Conservation (phyloP, 2,888 invertebrate genomes). For the Agapostemon virescens region DNA sequence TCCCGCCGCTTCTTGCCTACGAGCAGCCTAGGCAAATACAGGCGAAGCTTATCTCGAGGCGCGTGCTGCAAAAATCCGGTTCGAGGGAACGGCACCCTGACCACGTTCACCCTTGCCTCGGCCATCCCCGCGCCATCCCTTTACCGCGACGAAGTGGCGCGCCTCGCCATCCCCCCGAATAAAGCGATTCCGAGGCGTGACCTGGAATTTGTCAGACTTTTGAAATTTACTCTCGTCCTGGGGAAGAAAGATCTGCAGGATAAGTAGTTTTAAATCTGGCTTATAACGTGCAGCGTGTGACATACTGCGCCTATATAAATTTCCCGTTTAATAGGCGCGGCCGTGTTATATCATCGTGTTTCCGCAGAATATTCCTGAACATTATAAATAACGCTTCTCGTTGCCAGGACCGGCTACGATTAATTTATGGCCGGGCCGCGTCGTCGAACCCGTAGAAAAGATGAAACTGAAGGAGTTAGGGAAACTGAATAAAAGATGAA, state of each 20-base stretch:
- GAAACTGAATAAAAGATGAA: conserved; percentile 42
- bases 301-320: conserved; percentile 40
- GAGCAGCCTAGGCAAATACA: conserved; percentile 64
- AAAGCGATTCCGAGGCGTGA: conserved; percentile 62
- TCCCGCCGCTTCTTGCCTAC: conserved; percentile 42
- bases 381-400: conserved; percentile 40
- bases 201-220: conserved; percentile 61
- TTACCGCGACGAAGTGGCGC: neutral
- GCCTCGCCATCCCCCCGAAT: conserved; percentile 34
- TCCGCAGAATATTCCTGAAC: conserved; percentile 13
- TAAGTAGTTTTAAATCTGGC: conserved; percentile 58
- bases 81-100: conserved; percentile 31
- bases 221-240: conserved; percentile 41
- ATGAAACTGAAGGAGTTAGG: too few species aligned
- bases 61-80: conserved; percentile 57
- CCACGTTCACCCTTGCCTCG: conserved; percentile 33
- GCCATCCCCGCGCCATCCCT: neutral
- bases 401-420: conserved; percentile 25
- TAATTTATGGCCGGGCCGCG: conserved; percentile 41
- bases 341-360: conserved; percentile 39
- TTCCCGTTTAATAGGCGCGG: conserved; percentile 37
- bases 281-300: conserved; percentile 22
- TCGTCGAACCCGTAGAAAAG: neutral
- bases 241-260: conserved; percentile 33
- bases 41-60: conserved; percentile 56